Conservation (phyloP, 1,140 invertebrate genomes). For the Mactra quadrangularis region DNA sequence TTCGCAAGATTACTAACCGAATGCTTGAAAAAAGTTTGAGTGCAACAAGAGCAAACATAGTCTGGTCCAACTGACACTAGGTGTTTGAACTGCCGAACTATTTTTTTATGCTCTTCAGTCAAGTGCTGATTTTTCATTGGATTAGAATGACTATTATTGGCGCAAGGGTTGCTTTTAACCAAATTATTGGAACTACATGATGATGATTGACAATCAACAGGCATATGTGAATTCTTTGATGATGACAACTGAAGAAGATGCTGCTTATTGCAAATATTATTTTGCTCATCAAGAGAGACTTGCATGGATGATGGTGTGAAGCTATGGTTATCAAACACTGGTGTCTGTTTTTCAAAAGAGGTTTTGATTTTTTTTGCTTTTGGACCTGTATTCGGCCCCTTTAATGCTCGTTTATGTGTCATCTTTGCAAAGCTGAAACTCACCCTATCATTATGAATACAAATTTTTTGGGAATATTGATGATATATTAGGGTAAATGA, state of each 20-base stretch:
- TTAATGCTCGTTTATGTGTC: neutral
- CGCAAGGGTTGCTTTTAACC: neutral
- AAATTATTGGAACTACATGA: neutral
- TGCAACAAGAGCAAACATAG: conserved; percentile 58
- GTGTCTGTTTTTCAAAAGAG: no score
- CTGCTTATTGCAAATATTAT: no score
- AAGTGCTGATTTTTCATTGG: neutral
- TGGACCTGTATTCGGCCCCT: neutral
- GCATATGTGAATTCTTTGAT: neutral
- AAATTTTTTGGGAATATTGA: no score
- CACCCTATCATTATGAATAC: neutral
- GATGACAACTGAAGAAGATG: neutral
- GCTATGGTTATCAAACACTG: no score
- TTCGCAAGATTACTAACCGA: neutral
- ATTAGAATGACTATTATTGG: neutral
- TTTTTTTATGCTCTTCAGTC: no score
- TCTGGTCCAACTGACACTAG: conserved; percentile 6
- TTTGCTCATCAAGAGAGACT: no score
- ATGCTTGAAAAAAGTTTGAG: no score
- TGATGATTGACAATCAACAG: neutral
- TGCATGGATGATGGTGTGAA: no score
- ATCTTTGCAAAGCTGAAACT: neutral
- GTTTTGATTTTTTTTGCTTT: no score
- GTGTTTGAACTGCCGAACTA: neutral
- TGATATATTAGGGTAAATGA: neutral